phyloP scores from a whole-genome alignment of 2,888 invertebrate species.

The Teleiodes luculella region DNA sequence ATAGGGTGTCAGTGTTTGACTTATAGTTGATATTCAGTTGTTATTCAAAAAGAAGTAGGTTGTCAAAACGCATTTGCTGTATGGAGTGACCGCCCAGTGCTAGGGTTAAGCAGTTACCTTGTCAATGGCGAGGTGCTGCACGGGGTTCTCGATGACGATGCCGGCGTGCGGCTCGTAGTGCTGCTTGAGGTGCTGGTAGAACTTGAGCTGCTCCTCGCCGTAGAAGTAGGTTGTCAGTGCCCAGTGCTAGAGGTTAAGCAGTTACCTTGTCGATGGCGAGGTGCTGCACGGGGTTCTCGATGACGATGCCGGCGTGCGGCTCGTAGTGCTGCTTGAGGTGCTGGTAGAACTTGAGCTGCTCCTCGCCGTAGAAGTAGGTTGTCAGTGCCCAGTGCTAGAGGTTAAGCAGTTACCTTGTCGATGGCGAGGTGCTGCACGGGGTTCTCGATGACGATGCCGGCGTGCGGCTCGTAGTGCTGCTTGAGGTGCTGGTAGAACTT shows the following conservation, averaged over 20 bases:
- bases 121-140: slow-evolving; percentile 45
- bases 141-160: slow-evolving; percentile 47
- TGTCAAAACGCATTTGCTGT: no score
- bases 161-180: slow-evolving; percentile 84
- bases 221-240: no score
- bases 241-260: slow-evolving; percentile 35
- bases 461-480: no score
- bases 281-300: slow-evolving; percentile 46
- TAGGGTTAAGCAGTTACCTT: slow-evolving; percentile 33
- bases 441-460: no score
- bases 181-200: slow-evolving; percentile 90
- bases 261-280: slow-evolving; percentile 49
- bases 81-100: no score
- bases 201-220: slow-evolving; percentile 85
- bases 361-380: no score
- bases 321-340: slow-evolving; percentile 91
- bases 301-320: slow-evolving; percentile 63
- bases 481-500: no score
- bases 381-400: no score
- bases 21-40: no score
- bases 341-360: slow-evolving; percentile 90
- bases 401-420: background rate
- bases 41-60: no score
- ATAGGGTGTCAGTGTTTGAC: no score
- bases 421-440: no score